Conservation (phyloP, 1,140 invertebrate genomes). For the Drosophila pectinifera region DNA sequence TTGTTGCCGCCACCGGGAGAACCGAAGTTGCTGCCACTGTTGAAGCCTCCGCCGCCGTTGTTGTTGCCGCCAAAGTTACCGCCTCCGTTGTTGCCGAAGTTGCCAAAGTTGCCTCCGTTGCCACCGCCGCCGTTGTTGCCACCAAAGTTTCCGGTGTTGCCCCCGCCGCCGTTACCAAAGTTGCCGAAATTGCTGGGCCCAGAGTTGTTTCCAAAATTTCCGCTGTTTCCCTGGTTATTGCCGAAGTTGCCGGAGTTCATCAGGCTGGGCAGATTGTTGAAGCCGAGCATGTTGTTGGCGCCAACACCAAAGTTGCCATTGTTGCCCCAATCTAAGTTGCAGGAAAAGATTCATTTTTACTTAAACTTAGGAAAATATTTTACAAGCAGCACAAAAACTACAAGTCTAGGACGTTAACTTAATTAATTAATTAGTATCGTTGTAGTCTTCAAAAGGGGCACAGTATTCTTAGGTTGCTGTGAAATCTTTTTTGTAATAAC, state of each 20-base stretch:
- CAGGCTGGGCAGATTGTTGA: slow-evolving; percentile 75
- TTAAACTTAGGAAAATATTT: not conserved
- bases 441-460: too few species aligned
- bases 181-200: slow-evolving; percentile 70
- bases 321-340: slow-evolving; percentile 71
- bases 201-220: slow-evolving; percentile 66
- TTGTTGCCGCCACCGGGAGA: slow-evolving; percentile 46
- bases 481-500: too few species aligned
- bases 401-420: not conserved
- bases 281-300: slow-evolving; percentile 79
- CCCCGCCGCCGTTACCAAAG: slow-evolving; percentile 65
- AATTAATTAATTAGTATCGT: not conserved
- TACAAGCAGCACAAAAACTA: too few species aligned
- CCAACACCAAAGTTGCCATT: slow-evolving; percentile 76
- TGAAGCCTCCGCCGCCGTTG: slow-evolving; percentile 55
- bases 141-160: slow-evolving; percentile 56
- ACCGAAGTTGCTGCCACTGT: slow-evolving; percentile 52
- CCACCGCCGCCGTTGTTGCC: slow-evolving; percentile 50
- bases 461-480: too few species aligned
- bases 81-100: slow-evolving; percentile 68
- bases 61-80: slow-evolving; percentile 69
- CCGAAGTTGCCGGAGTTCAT: slow-evolving; percentile 84
- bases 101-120: slow-evolving; percentile 56
- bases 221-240: slow-evolving; percentile 59
- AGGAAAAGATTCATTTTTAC: not conserved